Percentiles rank a stretch among this genome's conserved stretches.
phyloP scores from a whole-genome alignment of 1,140 invertebrate genomes.

The Drosophila tristis region DNA sequence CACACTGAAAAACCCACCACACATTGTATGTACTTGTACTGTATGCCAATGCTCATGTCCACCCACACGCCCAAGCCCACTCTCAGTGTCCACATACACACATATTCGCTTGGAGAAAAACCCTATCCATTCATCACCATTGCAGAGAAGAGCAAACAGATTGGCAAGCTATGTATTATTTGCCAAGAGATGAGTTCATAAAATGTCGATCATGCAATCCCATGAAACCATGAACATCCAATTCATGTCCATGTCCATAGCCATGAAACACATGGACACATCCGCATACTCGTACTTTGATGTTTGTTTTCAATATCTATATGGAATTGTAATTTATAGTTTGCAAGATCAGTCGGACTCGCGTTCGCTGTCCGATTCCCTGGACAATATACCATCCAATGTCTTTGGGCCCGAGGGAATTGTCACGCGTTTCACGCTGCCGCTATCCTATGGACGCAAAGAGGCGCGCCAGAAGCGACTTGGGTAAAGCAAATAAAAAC shows the following conservation, averaged over 20 bases:
- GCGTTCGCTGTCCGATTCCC: slow-evolving; percentile 84
- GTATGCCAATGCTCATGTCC: neutral
- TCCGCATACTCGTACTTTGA: slow-evolving; percentile 10
- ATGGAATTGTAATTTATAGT: slow-evolving; percentile 82
- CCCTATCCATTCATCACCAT: too few relatives aligned
- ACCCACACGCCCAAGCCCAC: neutral
- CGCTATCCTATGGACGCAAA: slow-evolving; percentile 87
- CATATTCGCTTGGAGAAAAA: neutral
- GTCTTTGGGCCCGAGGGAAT: slow-evolving; percentile 84
- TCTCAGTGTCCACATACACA: slow-evolving; percentile 1
- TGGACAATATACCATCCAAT: slow-evolving; percentile 84
- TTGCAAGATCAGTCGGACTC: slow-evolving; percentile 85
- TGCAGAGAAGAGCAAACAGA: too few relatives aligned
- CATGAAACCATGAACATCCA: neutral
- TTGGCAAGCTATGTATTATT: too few relatives aligned
- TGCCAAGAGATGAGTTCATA: too few relatives aligned
- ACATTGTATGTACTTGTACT: too few relatives aligned
- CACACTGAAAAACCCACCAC: neutral
- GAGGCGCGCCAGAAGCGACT: slow-evolving; percentile 87
- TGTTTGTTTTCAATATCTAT: slow-evolving; percentile 27
- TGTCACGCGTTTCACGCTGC: slow-evolving; percentile 86
- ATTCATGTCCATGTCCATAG: slow-evolving; percentile 17
- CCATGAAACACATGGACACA: slow-evolving; percentile 2
- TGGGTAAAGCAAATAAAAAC: slow-evolving; percentile 84
- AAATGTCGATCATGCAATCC: too few relatives aligned